Evolutionary conservation across 2,888 invertebrate genomes (phyloP), one percentile per base, ranked within the genome.

Genomic region (Neria commutata): DNA sequence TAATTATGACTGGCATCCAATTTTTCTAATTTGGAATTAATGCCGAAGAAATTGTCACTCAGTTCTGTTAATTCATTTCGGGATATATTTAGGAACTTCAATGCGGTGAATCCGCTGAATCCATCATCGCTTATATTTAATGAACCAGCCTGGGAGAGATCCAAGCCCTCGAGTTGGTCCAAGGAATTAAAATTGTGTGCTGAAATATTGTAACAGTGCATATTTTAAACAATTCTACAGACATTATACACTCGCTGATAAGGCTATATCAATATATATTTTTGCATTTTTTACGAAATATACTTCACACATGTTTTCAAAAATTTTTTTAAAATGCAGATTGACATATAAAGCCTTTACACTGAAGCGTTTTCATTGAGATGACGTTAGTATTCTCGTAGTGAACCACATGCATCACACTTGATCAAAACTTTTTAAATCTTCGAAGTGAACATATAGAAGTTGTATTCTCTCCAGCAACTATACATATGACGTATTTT

Each of bases 1-100:
- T 61, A 56, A 63, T 81, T 81, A 61, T 71, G 62, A 49, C 78
- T 80, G 1, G 69, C 71, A 63, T 81, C 81, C n/a, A 81, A 59
- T 34, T 62, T 34, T 49, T 73, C 64, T 17, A 81, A 58, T 34
- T 61, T 53, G 25, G 69, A 70, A 0, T 62, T 46, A 11, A 29
- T 10, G 1, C 52, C 57, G 63, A 79, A 77, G 59, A 75, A 70
- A 3, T 47, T 62, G 1, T 45, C 58, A 21, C 67, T 63, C 2
- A 81, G 61, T 1, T 56, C 21, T 3, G 61, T 60, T 49, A 78
- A 33, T 16, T 66, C 58, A n/a, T 72, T 72, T 11, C 64, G 62
- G 2, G 78, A 76, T 16, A 81, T 63, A 56, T 80, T 80, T 2
- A 81, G 64, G n/a, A 54, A 42, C 14, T 57, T 59, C n/a, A 81